Conservation (phyloP, 2,797 vertebrate genomes). For the Aulostomus chinensis region DNA sequence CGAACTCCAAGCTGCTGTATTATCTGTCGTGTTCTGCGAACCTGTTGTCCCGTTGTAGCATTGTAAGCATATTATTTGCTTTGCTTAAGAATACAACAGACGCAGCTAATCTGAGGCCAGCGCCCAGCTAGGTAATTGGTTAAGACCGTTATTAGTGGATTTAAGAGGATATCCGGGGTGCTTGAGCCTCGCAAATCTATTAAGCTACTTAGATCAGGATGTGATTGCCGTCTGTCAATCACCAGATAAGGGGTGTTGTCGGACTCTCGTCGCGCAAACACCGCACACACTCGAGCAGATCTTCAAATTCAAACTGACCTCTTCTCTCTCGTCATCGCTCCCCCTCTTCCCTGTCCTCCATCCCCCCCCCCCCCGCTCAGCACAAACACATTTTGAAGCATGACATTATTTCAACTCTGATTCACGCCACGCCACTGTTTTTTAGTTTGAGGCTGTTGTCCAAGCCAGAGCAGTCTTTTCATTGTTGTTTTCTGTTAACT, state of each 20-base stretch:
- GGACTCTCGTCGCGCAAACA: constrained; percentile 41
- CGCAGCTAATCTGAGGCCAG: constrained; percentile 59
- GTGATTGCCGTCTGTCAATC: constrained; percentile 74
- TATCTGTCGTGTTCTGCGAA: constrained; percentile 27
- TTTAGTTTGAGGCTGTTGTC: constrained; percentile 63
- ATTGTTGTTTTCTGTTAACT: constrained; percentile 51
- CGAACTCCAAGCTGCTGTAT: no score
- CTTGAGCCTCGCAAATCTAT: constrained; percentile 70
- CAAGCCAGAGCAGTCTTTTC: constrained; percentile 57
- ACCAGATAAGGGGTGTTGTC: constrained; percentile 56
- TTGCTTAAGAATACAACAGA: constrained; percentile 53
- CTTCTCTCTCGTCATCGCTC: constrained; percentile 14
- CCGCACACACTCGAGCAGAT: constrained; percentile 3
- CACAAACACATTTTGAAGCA: constrained; percentile 78
- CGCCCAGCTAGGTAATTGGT: constrained; percentile 68
- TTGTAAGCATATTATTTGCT: constrained; percentile 61
- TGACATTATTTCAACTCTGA: constrained; percentile 74
- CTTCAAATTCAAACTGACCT: constrained; percentile 54
- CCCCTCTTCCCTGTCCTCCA: neutral
- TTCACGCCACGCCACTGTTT: constrained; percentile 60
- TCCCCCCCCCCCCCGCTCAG: constrained; percentile 26
- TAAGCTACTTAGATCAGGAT: constrained; percentile 74
- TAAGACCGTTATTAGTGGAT: constrained; percentile 71
- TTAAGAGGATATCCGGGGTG: constrained; percentile 67
- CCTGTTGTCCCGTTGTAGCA: constrained; percentile 45